Evolutionary conservation across 2,888 invertebrate genomes (phyloP), one percentile per base, ranked within the genome.

Genomic region (Acrocera orbiculus): DNA sequence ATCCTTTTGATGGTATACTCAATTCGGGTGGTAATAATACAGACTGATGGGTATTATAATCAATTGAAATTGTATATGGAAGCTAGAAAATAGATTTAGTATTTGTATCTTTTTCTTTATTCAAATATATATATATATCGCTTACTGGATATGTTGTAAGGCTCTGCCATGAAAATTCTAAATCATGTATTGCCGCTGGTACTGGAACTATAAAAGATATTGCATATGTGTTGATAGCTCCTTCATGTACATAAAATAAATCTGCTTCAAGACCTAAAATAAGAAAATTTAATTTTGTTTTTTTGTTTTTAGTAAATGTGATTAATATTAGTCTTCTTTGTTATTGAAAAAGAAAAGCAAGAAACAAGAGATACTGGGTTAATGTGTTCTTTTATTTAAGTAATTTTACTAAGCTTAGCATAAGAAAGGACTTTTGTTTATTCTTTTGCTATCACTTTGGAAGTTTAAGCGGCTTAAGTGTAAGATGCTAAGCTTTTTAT

Each of bases 121-220:
- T n/a, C n/a, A 17, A 30, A 14, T 14, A 15, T 16, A 30, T 14
- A 8, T 22, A 10, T 30, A 29, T 9, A 23, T 22, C 43, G 61
- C 70, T 65, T 56, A 80, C 80, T 60, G 74, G 73, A 55, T 66
- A 62, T 41, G 69, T 66, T 11, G 69, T 67, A 15, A 78, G 62
- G 38, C 76, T 75, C 50, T 79, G 76, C 83, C 82, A 83, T 49
- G 76, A 76, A 57, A 82, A 83, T 59, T 76, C 75, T 42, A 83
- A 62, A 50, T 77, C 76, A 4, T 74, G 68, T 40, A 81, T 71
- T 46, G 76, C 70, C 1, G 76, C 72, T 7, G 74, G 73, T 19
- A 83, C 74, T 1, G 76, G 76, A 15, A 82, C 74, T 42, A 72
- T 69, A 59, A 81, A 83, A 47, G 73, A 69, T 50, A 81, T 72